Base-by-base conservation (phyloP, 1,140 invertebrate species). In the Pteromalus puparum region DNA sequence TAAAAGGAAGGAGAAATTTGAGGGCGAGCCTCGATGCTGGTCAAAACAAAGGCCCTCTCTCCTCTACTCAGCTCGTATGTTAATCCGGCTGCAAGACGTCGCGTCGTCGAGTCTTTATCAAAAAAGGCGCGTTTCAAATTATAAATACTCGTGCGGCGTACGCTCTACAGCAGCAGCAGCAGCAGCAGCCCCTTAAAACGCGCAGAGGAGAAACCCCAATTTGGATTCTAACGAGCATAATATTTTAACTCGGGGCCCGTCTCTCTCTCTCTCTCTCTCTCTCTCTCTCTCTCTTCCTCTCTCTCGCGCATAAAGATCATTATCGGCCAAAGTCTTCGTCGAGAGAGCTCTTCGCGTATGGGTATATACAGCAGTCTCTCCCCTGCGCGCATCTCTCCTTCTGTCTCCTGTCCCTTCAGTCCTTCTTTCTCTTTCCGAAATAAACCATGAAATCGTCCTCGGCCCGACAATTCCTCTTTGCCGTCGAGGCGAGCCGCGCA, bases 161-260 rank as follows among this genome's bases (percentile, higher is more conserved):
- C 85, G 76, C 53, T 30, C 73, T 46, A 10, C 21, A 18, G 61
- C 79, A 61, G 53, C 48, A 53, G 48, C 18, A 53, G n/a, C n/a
- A n/a, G n/a, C 26, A 82, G 74, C 78, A 82, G 72, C 86, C 77
- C 76, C 83, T 88, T 87, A 87, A 87, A 76, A 80, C 68, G 53
- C 53, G 53, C 53, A 67, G 78, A 81, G 67, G 53, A 86, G 87
- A 73, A 86, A 89, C 85, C 88, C 90, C 90, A 90, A 91, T 91
- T 91, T 90, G 88, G 90, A 88, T 89, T 90, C 90, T 92, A 91
- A 91, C 90, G 90, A 90, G 90, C 87, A 80, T 89, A 87, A 90
- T 89, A 92, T 92, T 91, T 90, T 87, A 90, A 87, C 87, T 88
- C 86, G 87, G 46, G 46, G 73, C 79, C 88, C 90, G 88, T 89